Conservation (phyloP, 37 sponge, comb jelly and placozoan species). For the Chondrosia reniformis region DNA sequence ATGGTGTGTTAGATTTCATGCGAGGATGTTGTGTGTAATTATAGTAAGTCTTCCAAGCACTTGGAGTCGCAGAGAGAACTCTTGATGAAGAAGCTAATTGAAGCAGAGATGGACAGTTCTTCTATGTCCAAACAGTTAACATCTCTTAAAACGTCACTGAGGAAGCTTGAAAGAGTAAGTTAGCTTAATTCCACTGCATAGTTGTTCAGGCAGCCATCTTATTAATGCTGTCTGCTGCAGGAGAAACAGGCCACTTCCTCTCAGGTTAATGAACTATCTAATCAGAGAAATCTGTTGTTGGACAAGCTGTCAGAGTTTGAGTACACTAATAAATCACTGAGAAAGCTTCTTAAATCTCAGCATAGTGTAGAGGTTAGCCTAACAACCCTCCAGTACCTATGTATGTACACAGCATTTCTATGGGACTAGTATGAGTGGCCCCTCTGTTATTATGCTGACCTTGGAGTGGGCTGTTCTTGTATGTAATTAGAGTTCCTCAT, state of each 20-base stretch:
- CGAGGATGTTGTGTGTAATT: background rate
- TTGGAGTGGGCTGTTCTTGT: too few relatives aligned
- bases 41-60: background rate
- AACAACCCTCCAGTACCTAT: too few relatives aligned
- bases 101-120: constrained; percentile 57
- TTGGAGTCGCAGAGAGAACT: constrained; percentile 36
- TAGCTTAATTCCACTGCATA: too few relatives aligned
- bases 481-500: too few relatives aligned
- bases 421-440: too few relatives aligned
- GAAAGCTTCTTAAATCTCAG: constrained; percentile 28
- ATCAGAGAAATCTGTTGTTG: constrained; percentile 16
- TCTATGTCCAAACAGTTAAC: constrained; percentile 35
- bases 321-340: constrained; percentile 33
- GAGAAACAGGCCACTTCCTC: constrained; percentile 4
- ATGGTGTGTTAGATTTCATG: background rate
- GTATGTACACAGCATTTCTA: background rate
- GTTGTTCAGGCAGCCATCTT: too few relatives aligned
- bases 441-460: too few relatives aligned
- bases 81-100: constrained; percentile 48
- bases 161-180: constrained; percentile 47
- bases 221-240: background rate
- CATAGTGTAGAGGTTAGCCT: constrained; percentile 10
- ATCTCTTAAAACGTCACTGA: constrained; percentile 36
- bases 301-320: constrained; percentile 34
- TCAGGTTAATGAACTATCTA: constrained; percentile 3